Conservation (phyloP, 2,113 vertebrate genomes). For the Candoia aspera region DNA sequence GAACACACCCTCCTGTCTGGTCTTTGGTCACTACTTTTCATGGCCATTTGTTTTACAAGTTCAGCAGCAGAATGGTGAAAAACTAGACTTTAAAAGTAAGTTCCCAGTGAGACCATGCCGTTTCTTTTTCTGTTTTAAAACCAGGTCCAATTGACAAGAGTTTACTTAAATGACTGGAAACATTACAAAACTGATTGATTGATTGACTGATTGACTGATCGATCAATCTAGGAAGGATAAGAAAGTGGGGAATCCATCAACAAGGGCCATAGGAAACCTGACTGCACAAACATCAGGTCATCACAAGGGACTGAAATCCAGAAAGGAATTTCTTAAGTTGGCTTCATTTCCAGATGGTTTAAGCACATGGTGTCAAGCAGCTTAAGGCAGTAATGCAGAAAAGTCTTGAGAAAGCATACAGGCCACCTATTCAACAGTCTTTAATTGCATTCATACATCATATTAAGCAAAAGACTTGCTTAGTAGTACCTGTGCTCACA, state of each 20-base stretch:
- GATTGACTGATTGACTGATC: background rate
- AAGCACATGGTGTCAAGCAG: background rate
- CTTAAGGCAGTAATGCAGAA: background rate
- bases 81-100: background rate
- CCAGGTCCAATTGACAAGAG: background rate
- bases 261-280: background rate
- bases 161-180: background rate
- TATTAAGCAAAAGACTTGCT: background rate
- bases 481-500: background rate
- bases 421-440: background rate
- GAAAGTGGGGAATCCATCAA: background rate
- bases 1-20: background rate
- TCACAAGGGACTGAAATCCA: background rate
- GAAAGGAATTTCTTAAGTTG: background rate
- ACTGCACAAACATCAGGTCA: background rate
- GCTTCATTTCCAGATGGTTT: background rate
- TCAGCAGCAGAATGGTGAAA: background rate
- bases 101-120: background rate
- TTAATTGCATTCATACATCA: background rate
- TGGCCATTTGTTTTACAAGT: background rate
- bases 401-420: background rate
- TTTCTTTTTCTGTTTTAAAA: background rate
- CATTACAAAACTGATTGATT: background rate
- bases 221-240: background rate
- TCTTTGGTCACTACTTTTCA: background rate